A percentile compares a stretch with the other conserved stretches of the same genome.
phyloP scores from a whole-genome alignment of 64 coral and sea anemone genomes.

The Pocillopora damicornis region DNA sequence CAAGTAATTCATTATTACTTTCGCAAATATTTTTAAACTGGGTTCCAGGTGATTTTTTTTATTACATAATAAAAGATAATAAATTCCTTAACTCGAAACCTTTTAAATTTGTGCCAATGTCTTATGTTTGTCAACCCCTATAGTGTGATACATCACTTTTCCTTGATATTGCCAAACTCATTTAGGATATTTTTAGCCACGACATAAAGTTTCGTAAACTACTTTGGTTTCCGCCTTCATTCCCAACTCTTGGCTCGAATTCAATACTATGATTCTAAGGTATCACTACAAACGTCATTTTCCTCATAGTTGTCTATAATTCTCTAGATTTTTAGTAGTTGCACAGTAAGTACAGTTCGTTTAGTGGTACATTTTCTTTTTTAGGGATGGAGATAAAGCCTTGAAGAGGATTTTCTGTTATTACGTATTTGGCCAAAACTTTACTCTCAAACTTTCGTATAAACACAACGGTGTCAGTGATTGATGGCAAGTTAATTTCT shows the following conservation, averaged over 20 bases:
- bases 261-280: background rate
- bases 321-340: background rate
- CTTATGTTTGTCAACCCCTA: constrained; percentile 35
- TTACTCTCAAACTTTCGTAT: background rate
- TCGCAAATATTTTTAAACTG: background rate
- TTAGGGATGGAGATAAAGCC: background rate
- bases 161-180: background rate
- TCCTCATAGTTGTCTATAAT: background rate
- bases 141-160: background rate
- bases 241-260: background rate
- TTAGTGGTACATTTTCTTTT: background rate
- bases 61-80: background rate
- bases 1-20: background rate
- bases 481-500: constrained; percentile 42
- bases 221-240: constrained; percentile 12
- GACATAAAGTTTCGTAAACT: background rate
- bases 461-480: constrained; percentile 6
- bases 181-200: constrained; percentile 20
- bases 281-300: background rate
- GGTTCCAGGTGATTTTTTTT: background rate
- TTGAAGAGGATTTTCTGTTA: background rate
- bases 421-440: background rate
- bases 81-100: background rate
- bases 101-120: background rate
- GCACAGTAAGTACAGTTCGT: background rate